Base-by-base conservation (phyloP, 2,113 vertebrate species). In the Dipodomys stephensi region DNA sequence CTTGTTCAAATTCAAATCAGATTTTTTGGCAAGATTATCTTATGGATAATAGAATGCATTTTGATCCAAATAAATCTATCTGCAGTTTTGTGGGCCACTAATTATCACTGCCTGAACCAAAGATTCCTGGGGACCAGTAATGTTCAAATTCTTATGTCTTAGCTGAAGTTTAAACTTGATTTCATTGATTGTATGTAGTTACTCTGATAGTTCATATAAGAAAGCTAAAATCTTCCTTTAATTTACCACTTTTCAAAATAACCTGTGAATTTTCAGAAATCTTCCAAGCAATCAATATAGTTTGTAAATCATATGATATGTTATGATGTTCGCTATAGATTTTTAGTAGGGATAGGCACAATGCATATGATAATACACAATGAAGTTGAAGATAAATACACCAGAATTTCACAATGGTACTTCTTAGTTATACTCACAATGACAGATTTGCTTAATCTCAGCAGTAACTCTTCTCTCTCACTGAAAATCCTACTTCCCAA, bases 221-320 rank as follows among this genome's bases (percentile, higher is more conserved):
- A 73, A 84, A 87, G 32, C 7, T 74, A 68, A 92, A 86, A 94
- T 25, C 19, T 60, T 87, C 53, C 32, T 16, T 85, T 81, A 80
- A 92, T 69, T 87, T 72, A 28, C 44, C 64, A 49, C 28, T 82
- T 93, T 92, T 88, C 57, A 88, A 78, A 83, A 91, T 79, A 57
- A 86, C 20, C 39, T 53, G 27, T 49, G 72, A 91, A 74, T 39
- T 18, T 39, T 88, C 6, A 46, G 32, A 65, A 74, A 57, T 16
- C 53, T 57, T 16, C 53, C 53, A 57, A 83, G 28, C 30, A 69
- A 74, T n/a, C 68, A 85, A 64, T 23, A 46, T 23, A 28, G 0
- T 85, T 80, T 80, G 2, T 35, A 73, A 44, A 39, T 39, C 39
- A 39, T 39, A 39, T 39, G 39, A 39, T 39, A 39, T 39, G 39